A percentile compares a stretch with the other conserved stretches of the same genome.
These are phyloP conservation scores for Serranus cabrilla DNA, from an alignment of 2,797 vertebrate genomes.

Conservation along the genomic window DNA sequence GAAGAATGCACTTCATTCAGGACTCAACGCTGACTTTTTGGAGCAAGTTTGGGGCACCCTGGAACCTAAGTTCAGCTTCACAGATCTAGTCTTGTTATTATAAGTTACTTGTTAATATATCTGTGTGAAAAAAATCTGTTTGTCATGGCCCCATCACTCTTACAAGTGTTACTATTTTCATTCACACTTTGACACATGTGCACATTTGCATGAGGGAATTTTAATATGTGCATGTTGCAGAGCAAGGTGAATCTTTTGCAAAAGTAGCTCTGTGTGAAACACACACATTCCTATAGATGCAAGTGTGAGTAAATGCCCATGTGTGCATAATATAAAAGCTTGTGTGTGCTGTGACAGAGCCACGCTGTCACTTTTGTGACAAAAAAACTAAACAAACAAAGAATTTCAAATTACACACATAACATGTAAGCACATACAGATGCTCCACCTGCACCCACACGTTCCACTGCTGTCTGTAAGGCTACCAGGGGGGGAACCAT, in stretches of 20 bases:
- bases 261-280: background rate
- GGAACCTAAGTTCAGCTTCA: background rate
- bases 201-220: background rate
- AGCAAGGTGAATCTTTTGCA: background rate
- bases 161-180: background rate
- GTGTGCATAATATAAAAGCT: background rate
- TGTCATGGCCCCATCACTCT: background rate
- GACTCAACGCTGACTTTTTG: background rate
- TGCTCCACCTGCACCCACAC: constrained; percentile 37
- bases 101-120: background rate
- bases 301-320: background rate
- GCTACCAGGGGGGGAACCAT: constrained; percentile 43
- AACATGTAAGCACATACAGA: constrained; percentile 5
- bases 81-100: background rate
- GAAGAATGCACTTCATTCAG: constrained; percentile 15
- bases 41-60: background rate
- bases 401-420: constrained; percentile 14
- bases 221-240: background rate
- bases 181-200: constrained; percentile 2
- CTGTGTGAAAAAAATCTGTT: background rate
- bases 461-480: constrained; percentile 45
- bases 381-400: constrained; percentile 19
- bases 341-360: background rate
- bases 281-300: background rate
- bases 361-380: constrained; percentile 8